Base-by-base conservation (phyloP, 2,113 vertebrate species). In the Spermophilus dauricus region DNA sequence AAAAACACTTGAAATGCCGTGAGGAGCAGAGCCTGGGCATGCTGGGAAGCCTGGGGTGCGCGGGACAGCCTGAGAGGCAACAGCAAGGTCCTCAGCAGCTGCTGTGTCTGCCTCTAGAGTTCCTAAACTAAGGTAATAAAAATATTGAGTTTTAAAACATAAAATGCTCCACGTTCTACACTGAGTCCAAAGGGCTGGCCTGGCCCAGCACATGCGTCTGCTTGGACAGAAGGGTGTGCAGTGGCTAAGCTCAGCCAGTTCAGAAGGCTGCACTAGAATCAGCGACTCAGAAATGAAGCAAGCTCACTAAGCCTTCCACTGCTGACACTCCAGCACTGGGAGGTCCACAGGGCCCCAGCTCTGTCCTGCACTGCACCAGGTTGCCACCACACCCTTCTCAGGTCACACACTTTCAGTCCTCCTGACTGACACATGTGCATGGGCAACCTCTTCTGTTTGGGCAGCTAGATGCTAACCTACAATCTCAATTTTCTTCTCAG, bases 341-440 rank as follows among this genome's bases (percentile, higher is more conserved):
- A 17, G 17, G 18, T 58, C 18, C 13, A 61, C 72, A 48, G 30
- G 48, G 2, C 1, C 83, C 26, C 37, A 39, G 11, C 56, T 24
- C 51, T 2, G 13, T 1, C 32, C 45, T 32, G 22, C 45, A 20
- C 86, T 34, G 6, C 5, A 32, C 92, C 10, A 48, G 30, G 24
- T 37, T 82, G 48, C 67, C 67, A 83, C 8, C 16, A 69, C n/a
- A 3, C 26, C 56, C 10, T 20, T 39, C n/a, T 45, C 65, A n/a
- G 69, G 24, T 56, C 16, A 51, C 20, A 53, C 34, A 51, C 20
- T 63, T 34, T 51, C 32, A 12, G 56, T 81, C 73, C 42, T 39
- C 72, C 26, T 14, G 28, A 30, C 9, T 51, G 5, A 58, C 7
- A 7, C n/a, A 63, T 4, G 65, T 3, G 48, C 12, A 1, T 0